Evolutionary conservation across 2,797 vertebrate species (phyloP).

Genomic region (Uromys caudimaculatus): DNA sequence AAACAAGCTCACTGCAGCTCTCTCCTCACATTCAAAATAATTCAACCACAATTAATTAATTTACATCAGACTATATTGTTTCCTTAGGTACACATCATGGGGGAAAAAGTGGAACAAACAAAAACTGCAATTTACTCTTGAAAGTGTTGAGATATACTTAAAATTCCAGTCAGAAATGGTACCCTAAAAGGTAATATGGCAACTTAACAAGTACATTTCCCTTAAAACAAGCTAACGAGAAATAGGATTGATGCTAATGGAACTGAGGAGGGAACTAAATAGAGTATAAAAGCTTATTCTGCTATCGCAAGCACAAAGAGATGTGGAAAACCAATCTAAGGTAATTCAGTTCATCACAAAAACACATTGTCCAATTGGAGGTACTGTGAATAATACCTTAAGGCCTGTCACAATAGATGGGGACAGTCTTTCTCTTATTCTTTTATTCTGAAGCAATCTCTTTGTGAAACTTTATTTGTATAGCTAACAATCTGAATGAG

Average conservation of each 20-base stretch:
- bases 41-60: conserved; percentile 3
- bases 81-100: neutral
- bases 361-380: conserved; percentile 52
- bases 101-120: neutral
- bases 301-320: conserved; percentile 58
- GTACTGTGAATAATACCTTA: conserved; percentile 41
- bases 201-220: conserved; percentile 72
- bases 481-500: conserved; percentile 77
- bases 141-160: conserved; percentile 62
- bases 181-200: conserved; percentile 66
- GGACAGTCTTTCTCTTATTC: conserved; percentile 69
- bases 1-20: neutral
- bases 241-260: conserved; percentile 72
- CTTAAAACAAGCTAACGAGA: conserved; percentile 71
- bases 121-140: conserved; percentile 47
- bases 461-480: conserved; percentile 81
- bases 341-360: conserved; percentile 63
- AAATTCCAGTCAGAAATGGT: conserved; percentile 56
- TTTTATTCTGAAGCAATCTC: conserved; percentile 69
- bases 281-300: conserved; percentile 62
- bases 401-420: conserved; percentile 14
- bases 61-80: neutral
- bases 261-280: conserved; percentile 39
- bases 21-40: conserved; percentile 27
- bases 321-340: conserved; percentile 60